These are phyloP conservation scores for Anguilla marmorata DNA, from an alignment of 2,797 vertebrate species.

Conservation along the genomic window DNA sequence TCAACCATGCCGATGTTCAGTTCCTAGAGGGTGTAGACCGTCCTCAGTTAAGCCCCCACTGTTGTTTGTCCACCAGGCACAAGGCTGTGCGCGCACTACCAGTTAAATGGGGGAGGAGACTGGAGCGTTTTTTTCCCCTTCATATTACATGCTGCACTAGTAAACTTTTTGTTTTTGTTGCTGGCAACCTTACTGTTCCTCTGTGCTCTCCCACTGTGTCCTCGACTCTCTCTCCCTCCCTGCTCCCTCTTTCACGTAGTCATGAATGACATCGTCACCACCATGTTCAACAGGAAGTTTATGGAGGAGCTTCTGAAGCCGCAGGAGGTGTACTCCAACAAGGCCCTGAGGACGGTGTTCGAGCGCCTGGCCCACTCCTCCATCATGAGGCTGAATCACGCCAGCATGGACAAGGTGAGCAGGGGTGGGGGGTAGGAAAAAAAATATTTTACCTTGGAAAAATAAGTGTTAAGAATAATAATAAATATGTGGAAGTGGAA, in stretches of 20 bases:
- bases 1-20: neutral
- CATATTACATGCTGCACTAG: neutral
- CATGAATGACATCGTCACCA: conserved; percentile 97
- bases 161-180: neutral
- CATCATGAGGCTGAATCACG: conserved; percentile 89
- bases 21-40: neutral
- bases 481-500: too few species aligned
- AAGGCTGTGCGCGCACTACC: neutral
- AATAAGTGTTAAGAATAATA: too few species aligned
- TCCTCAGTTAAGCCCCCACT: neutral
- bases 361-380: conserved; percentile 95
- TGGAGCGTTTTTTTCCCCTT: neutral
- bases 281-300: conserved; percentile 98
- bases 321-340: conserved; percentile 96
- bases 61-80: neutral
- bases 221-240: neutral
- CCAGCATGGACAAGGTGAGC: conserved; percentile 91
- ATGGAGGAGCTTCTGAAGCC: conserved; percentile 96
- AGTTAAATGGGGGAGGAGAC: neutral
- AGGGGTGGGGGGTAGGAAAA: too few species aligned
- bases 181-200: neutral
- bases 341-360: conserved; percentile 90
- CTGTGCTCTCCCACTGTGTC: neutral
- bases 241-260: conserved; percentile 65
- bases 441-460: too few species aligned